Evolutionary conservation across 2,797 vertebrate genomes (phyloP).

Genomic region (Hephaestus fuliginosus): DNA sequence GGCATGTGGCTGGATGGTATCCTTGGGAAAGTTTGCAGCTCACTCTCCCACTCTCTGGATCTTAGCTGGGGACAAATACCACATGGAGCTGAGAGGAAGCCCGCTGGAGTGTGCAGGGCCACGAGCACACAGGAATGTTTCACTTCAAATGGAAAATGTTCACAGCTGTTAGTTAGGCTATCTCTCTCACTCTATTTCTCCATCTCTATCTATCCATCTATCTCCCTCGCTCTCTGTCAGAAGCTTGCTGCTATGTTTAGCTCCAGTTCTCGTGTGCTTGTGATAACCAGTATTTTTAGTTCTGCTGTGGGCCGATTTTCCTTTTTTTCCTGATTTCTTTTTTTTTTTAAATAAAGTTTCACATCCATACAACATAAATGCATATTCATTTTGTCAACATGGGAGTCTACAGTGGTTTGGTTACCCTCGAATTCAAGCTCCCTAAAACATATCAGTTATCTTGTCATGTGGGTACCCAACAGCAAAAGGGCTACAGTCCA

Average conservation of each 20-base stretch:
- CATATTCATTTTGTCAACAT: not conserved
- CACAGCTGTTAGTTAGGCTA: slow-evolving; percentile 80
- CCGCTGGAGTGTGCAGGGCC: slow-evolving; percentile 78
- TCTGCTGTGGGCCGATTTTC: slow-evolving; percentile 15
- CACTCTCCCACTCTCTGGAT: slow-evolving; percentile 82
- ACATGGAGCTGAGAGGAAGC: slow-evolving; percentile 87
- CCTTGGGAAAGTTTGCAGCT: slow-evolving; percentile 90
- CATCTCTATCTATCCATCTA: slow-evolving; percentile 61
- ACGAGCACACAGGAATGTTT: slow-evolving; percentile 85
- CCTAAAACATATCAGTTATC: slow-evolving; percentile 24
- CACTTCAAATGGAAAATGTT: slow-evolving; percentile 87
- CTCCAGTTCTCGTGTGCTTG: slow-evolving; percentile 52
- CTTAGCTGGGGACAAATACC: slow-evolving; percentile 89
- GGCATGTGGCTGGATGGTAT: slow-evolving; percentile 85
- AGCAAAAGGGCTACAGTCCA: slow-evolving; percentile 16
- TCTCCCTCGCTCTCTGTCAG: slow-evolving; percentile 54
- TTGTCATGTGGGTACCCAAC: slow-evolving; percentile 25
- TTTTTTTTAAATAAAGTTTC: not conserved
- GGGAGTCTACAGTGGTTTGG: not conserved
- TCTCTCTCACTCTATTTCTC: slow-evolving; percentile 72
- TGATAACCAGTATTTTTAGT: slow-evolving; percentile 64
- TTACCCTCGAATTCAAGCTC: not conserved
- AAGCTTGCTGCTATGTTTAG: slow-evolving; percentile 53
- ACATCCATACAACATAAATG: not conserved
- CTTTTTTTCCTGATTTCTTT: slow-evolving; percentile 9